Base-by-base conservation (phyloP, 2,113 vertebrate species). In the Zeus faber region DNA sequence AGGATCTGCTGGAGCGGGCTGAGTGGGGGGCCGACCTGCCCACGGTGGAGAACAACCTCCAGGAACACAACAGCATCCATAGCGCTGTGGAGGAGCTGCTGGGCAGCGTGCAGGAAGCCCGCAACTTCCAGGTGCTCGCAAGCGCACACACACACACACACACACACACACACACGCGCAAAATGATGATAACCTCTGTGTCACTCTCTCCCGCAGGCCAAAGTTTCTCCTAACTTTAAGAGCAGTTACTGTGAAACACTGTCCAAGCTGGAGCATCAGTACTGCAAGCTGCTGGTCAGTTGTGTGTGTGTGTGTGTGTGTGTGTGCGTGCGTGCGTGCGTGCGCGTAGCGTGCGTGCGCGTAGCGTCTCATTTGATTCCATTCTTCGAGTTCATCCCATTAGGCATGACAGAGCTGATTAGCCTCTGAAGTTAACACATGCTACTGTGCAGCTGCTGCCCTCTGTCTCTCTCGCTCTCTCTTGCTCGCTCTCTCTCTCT, bases 1-100 rank as follows among this genome's bases (percentile, higher is more conserved):
- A 98, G 96, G 93, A 96, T 69, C 89, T 93, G 8, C 37, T 99
- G 82, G 93, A 98, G 62, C 85, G 87, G 3, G 92, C 95, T 0
- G 97, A 99, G 29, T 99, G 97, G 97, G 96, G 97, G 1, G 92
- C 74, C 0, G 97, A 99, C 64, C 86, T 99, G 37, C 94, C 95
- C 0, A 94, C 93, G 0, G 96, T 99, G 64, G 94, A 96, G 37
- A 71, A 88, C 43, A 92, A 98, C 75, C 88, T 99, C 22, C 92
- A 95, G 62, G 89, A 89, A 23, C 97, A 99, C 65, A 89, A 90
- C 54, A 83, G 76, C 4, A 45, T 96, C 54, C 95, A 99, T 4
- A 58, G 67, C 45, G 93, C 94, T 0, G 92, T 98, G 20, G 94
- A 97, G 65, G 93, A 94, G 16, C 85, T 98, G 54, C 85, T 93